phyloP scores from a whole-genome alignment of 2,113 vertebrate species.

The Saguinus midas region DNA sequence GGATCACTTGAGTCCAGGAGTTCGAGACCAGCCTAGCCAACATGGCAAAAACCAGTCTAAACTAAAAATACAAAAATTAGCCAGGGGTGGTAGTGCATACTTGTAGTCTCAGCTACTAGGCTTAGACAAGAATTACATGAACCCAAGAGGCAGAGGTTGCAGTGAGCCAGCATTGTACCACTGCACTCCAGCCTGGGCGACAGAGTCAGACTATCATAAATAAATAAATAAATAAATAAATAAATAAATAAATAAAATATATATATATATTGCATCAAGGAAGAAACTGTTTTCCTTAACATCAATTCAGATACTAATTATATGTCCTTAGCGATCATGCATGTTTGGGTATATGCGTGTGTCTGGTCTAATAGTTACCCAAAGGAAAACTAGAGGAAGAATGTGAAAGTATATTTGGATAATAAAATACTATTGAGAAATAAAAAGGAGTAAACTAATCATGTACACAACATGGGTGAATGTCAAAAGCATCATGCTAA shows the following conservation, averaged over 20 bases:
- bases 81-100: too few species aligned
- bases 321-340: neutral
- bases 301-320: constrained; percentile 15
- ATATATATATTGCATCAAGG: neutral
- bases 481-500: neutral
- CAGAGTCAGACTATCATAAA: too few species aligned
- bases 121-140: too few species aligned
- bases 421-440: neutral
- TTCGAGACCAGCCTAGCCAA: too few species aligned
- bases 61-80: too few species aligned
- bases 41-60: too few species aligned
- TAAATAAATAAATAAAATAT: neutral
- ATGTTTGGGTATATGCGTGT: neutral
- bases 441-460: neutral
- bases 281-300: neutral
- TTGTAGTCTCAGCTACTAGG: too few species aligned
- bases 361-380: constrained; percentile 7
- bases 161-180: too few species aligned
- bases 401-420: neutral
- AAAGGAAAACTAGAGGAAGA: constrained; percentile 33
- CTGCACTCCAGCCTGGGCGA: too few species aligned
- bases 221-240: too few species aligned
- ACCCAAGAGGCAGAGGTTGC: too few species aligned
- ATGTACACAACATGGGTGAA: neutral
- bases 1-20: too few species aligned